Evolutionary conservation across 2,797 vertebrate genomes (phyloP), one percentile per base, ranked within the genome.

Genomic region (Anabas testudineus): DNA sequence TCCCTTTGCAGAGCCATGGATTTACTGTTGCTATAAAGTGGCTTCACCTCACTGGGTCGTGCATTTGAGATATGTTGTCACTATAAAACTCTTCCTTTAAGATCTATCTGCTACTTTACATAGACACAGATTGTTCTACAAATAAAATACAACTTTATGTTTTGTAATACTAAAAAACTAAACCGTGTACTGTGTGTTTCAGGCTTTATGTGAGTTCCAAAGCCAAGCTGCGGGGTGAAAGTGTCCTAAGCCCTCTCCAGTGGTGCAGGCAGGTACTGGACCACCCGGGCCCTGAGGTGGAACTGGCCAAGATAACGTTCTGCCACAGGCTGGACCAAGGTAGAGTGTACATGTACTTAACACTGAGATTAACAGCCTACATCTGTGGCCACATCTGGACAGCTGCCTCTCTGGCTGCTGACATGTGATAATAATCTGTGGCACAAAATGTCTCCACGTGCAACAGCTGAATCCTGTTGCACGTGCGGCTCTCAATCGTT

Each of bases 281-380:
- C 91, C 94, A 97, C 82, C 97, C 95, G 1, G 95, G 94, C 81
- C 96, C 97, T 1, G 97, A 99, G 85, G 93, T 95, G 92, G 95
- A 97, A 87, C 95, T 97, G 77, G 98, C 98, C 36, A 97, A 95
- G 88, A 95, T 97, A 76, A 97, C 96, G 22, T 88, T 99, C 14
- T 96, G 96, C 86, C 96, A 97, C 88, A 94, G 97, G 88, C 86
- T 99, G 88, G 98, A 99, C 81, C 98, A 99, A 97, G 98, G 98
- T 99, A 97, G 85, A 3, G 49, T 41, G 43, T 2, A 19, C 43
- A 19, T n/a, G 48, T 41, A 18, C n/a, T 54, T 42, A 48, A 30
- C 28, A 5, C 39, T 42, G 43, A 65, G 87, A 86, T 84, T 81
- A 81, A 54, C 34, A 6, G 30, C 49, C 51, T 34, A 68, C 39